Base-by-base conservation (phyloP, 2,888 invertebrate genomes). In the Toxonevra muliebris region DNA sequence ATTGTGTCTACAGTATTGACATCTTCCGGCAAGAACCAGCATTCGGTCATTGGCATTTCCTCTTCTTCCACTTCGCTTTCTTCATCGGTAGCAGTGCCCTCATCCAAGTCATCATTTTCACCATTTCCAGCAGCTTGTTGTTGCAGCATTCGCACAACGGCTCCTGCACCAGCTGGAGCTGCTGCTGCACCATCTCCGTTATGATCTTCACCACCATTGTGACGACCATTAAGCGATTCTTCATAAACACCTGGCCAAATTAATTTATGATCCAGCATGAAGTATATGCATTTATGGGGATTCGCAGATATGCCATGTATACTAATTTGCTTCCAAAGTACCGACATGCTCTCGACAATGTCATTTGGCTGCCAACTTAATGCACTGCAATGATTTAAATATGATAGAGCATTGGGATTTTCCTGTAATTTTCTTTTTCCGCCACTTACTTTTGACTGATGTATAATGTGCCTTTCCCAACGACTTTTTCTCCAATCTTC, bases 11-110 rank as follows among this genome's bases (percentile, higher is more conserved):
- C 87, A 64, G 87, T 86, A 67, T 87, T 87, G 61, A 86, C 84
- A 80, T 92, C 89, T 61, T 88, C 87, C 1, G 93, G 93, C 19
- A 91, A 88, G 76, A 93, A 89, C 84, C 92, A 87, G 77, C 93
- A 87, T 82, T 93, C 93, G 13, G 91, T 91, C 66, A 90, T 87
- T 59, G 66, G 76, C 40, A 78, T 79, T 42, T 79, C 79, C 63
- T 88, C 88, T 66, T 87, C 87, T n/a, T 79, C 80, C 3, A 78
- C 79, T 40, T 80, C 70, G 1, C 79, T 77, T 20, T 82, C 79
- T 60, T 79, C 79, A 57, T 81, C 81, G 19, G 79, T 79, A 4
- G 76, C 83, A 57, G 81, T 79, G 0, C 77, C 77, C 17, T 78
- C 79, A 41, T 73, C 73, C 4, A 65, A 69, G 10, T 80, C 80